Conservation (phyloP, 1,140 invertebrate species). For the Halyomorpha halys region DNA sequence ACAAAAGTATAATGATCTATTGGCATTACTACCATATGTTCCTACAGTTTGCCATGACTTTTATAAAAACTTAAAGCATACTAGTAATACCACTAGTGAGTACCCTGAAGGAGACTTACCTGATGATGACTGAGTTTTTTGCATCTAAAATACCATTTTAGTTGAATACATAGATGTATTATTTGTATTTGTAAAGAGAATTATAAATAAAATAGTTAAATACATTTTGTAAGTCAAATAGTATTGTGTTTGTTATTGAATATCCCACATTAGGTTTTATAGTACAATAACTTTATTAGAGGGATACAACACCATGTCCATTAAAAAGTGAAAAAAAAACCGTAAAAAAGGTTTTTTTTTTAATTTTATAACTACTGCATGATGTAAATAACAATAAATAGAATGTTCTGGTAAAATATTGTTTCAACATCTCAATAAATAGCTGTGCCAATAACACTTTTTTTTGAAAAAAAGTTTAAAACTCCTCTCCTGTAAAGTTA, state of each 20-base stretch:
- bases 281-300: conserved; percentile 5
- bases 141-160: neutral
- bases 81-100: conserved; percentile 4
- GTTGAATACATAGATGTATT: conserved; percentile 6
- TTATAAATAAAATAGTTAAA: conserved; percentile 2
- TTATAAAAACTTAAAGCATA: too few species aligned
- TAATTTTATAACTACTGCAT: neutral
- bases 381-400: conserved; percentile 13
- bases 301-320: conserved; percentile 11
- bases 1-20: conserved; percentile 9
- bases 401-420: conserved; percentile 11
- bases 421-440: conserved; percentile 8
- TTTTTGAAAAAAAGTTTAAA: conserved; percentile 2
- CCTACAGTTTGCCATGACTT: too few species aligned
- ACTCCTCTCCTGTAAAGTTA: too few species aligned
- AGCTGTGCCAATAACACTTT: neutral
- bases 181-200: neutral
- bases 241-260: conserved; percentile 8
- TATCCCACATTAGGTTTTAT: conserved; percentile 2
- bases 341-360: neutral
- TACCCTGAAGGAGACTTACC: conserved; percentile 6
- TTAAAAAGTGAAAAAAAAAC: neutral
- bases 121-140: conserved; percentile 1
- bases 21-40: conserved; percentile 5
- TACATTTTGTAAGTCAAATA: neutral